Percentiles rank a stretch among this genome's conserved stretches.
phyloP scores from a whole-genome alignment of 2,888 invertebrate species.

The Dasysyrphus tricinctus region DNA sequence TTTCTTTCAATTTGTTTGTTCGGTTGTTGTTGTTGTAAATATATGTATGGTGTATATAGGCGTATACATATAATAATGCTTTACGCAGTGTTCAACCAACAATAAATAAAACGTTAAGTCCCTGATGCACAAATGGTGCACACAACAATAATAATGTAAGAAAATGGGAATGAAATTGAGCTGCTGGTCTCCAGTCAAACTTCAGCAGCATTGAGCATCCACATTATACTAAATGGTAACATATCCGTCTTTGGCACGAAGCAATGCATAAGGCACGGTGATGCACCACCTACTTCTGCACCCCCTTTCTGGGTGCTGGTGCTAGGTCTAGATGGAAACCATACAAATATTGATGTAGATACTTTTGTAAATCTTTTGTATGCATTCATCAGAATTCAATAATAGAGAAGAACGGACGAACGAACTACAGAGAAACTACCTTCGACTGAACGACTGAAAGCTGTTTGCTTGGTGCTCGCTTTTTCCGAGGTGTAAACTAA shows the following conservation, averaged over 20 bases:
- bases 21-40: neutral
- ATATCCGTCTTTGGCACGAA: conserved; percentile 72
- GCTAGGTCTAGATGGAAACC: conserved; percentile 53
- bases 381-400: conserved; percentile 76
- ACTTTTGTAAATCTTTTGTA: conserved; percentile 75
- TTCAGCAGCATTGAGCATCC: conserved; percentile 59
- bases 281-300: conserved; percentile 37
- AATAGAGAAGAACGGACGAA: conserved; percentile 65
- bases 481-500: conserved; percentile 71
- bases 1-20: conserved; percentile 23
- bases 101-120: conserved; percentile 70
- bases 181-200: conserved; percentile 55
- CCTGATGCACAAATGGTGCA: conserved; percentile 57
- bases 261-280: conserved; percentile 55
- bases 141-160: conserved; percentile 49
- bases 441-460: conserved; percentile 37
- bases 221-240: conserved; percentile 70
- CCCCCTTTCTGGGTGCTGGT: conserved; percentile 13
- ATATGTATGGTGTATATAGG: too few species aligned
- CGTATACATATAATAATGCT: conserved; percentile 12
- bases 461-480: conserved; percentile 28
- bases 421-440: conserved; percentile 45
- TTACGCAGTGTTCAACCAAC: conserved; percentile 57
- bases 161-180: conserved; percentile 73
- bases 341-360: conserved; percentile 75